Conservation (phyloP, 2,888 invertebrate genomes). For the Ophion ellenae region DNA sequence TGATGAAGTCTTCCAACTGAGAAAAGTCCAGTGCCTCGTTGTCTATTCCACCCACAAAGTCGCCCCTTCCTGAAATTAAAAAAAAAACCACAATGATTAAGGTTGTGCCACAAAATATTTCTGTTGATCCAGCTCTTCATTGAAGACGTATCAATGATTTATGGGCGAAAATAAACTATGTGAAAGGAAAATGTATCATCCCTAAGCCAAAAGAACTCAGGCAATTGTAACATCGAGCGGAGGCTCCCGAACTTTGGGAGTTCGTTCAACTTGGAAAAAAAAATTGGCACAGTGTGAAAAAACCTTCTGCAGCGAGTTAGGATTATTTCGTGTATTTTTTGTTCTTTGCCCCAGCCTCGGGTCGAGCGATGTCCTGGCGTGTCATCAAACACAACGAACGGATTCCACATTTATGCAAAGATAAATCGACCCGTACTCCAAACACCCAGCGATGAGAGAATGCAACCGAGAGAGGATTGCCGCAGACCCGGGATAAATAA, state of each 20-base stretch:
- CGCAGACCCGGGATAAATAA: constrained; percentile 35
- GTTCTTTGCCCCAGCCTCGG: constrained; percentile 19
- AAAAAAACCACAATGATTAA: not conserved
- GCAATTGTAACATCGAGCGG: no score
- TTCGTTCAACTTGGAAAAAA: no score
- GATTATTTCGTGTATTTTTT: constrained; percentile 7
- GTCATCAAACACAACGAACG: constrained; percentile 17
- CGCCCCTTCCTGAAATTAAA: constrained; percentile 88
- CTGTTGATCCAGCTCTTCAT: not conserved
- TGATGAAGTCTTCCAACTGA: constrained; percentile 94
- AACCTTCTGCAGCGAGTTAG: not conserved
- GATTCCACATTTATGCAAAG: constrained; percentile 65
- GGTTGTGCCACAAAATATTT: not conserved
- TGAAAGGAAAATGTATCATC: no score
- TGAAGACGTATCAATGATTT: not conserved
- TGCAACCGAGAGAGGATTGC: constrained; percentile 59
- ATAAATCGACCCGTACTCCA: constrained; percentile 67
- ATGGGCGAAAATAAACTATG: no score
- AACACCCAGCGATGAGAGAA: constrained; percentile 49
- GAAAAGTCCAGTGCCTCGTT: constrained; percentile 92
- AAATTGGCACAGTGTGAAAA: constrained; percentile 5
- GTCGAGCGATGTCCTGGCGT: no score
- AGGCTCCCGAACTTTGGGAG: not conserved
- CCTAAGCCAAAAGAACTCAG: no score
- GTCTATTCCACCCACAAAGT: constrained; percentile 94